Evolutionary conservation across 53 echinoderm and acorn worm species (phyloP), one percentile per base, ranked within the genome.

Genomic region (Stichopus horrens): DNA sequence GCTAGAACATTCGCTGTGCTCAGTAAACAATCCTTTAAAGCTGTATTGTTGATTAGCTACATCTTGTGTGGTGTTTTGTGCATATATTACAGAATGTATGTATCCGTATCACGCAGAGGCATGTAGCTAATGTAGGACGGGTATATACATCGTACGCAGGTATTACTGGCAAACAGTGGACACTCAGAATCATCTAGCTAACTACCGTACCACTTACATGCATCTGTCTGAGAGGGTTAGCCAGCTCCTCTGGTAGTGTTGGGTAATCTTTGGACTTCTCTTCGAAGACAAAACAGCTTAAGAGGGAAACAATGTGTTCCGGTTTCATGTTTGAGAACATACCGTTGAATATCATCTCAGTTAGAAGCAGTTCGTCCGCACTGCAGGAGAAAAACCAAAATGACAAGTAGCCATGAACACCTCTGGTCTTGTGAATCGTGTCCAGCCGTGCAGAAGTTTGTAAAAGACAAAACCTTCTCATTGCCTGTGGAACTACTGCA

Each of bases 331-430:
- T 93, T 73, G 90, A 96, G 86, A 99, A 99, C 60, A 99, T 89
- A 71, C 99, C 99, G 13, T 99, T 99, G 89, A 99, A 99, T 55
- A 99, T 93, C 92, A 99, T 94, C 85, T 99, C 99, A 0, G 99
- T 99, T 73, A 99, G 82, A 9, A 96, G 83, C 23, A 99, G 88
- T 86, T 99, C 99, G 89, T 99, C 99, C 21, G 90, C 98, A 90
- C 99, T 99, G 92, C 8, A 79, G 86, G 71, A 52, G 9, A 13
- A 57, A 54, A 81, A 81, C 13, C 56, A 57, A 11, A 81, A 81
- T 11, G 81, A 37, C 37, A 37, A 37, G 37, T 37, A 1, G 37
- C 37, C 37, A 37, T 37, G 37, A 37, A 37, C 37, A 37, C 37
- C 37, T 37, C 37, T 37, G 37, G 37, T 37, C 1, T 37, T 2